Evolutionary conservation across 2,113 vertebrate genomes (phyloP).

Genomic region (Theristicus caerulescens): DNA sequence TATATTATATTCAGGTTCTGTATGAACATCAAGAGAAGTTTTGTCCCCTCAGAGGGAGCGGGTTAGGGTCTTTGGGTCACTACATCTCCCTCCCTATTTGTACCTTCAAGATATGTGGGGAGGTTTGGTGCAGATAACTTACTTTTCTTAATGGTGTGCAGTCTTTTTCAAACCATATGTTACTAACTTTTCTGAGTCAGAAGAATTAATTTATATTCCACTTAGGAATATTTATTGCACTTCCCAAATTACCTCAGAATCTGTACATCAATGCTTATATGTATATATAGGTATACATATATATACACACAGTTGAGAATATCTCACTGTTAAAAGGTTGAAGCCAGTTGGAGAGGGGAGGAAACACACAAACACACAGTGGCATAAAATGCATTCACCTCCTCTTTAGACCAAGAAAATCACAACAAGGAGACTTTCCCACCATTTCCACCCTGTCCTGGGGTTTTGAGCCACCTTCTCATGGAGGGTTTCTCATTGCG

Average conservation of each 20-base stretch:
- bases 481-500: background rate
- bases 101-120: background rate
- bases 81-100: background rate
- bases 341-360: background rate
- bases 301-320: background rate
- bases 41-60: background rate
- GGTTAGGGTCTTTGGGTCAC: background rate
- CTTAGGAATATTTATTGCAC: conserved; percentile 21
- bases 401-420: background rate
- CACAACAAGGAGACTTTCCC: background rate
- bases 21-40: background rate
- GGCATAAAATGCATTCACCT: background rate
- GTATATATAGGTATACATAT: background rate
- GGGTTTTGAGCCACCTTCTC: background rate
- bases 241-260: conserved; percentile 29
- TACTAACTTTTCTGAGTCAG: conserved; percentile 22
- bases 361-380: background rate
- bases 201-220: conserved; percentile 17
- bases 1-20: background rate
- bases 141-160: background rate
- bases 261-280: background rate
- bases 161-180: conserved; percentile 34
- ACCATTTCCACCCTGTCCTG: background rate
- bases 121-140: background rate
- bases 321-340: background rate